Base-by-base conservation (phyloP, 1,140 invertebrate genomes). In the Streblospio benedicti region DNA sequence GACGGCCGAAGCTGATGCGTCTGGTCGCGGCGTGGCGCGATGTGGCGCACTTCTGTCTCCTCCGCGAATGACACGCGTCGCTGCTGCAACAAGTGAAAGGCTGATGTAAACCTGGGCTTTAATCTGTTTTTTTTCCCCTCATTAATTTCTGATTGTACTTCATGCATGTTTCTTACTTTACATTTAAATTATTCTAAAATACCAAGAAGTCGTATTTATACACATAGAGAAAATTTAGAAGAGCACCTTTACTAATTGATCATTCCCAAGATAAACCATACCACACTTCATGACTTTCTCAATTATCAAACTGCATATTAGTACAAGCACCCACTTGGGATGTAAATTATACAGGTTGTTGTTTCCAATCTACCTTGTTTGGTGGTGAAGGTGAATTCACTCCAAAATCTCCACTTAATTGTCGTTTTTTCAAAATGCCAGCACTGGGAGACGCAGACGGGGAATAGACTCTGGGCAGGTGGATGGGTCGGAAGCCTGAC, bases 1-100 rank as follows among this genome's bases (percentile, higher is more conserved):
- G 23, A 18, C 12, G 52, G 32, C 16, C 52, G 25, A 23, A 30
- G 27, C 9, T 20, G 23, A 31, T 31, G 50, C 23, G 50, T 6
- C 16, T 31, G 20, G 23, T 25, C 16, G 27, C 33, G 50, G 5
- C 25, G 49, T 23, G 9, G 14, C 18, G 12, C 18, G 28, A 52
- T 20, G 5, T 30, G 33, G 32, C 55, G 55, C 6, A 58, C 60
- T 16, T 45, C 45, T 35, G 69, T 57, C 2, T 59, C 45, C 20
- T 69, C 62, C 20, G 69, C 67, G 62, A 74, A 74, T 30, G 68
- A 74, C 16, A 74, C 72, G n/a, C 72, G 45, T 55, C 71, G 57
- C 47, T 70, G 65, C 66, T 69, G 53, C 47, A 61, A 63, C 18
- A 53, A 12, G 57, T 2, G 16, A 52, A 18, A 59, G 55, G 20